Evolutionary conservation across 2,113 vertebrate species (phyloP).

Genomic region (Gymnorhina tibicen): DNA sequence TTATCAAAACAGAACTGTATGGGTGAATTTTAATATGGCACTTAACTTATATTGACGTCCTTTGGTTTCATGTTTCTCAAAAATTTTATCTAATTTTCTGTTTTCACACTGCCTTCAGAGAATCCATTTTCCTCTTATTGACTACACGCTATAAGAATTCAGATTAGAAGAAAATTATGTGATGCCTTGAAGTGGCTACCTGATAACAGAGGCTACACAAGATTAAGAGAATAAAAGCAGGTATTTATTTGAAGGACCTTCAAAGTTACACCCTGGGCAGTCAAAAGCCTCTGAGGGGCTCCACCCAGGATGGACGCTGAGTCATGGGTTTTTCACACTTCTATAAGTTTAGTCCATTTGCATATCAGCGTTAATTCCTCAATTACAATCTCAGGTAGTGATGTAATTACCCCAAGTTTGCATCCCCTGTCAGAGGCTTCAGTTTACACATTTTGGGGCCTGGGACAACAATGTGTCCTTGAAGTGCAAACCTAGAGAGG

Average conservation of each 20-base stretch:
- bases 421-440: too few relatives aligned
- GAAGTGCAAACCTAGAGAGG: background rate
- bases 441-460: background rate
- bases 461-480: background rate
- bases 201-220: background rate
- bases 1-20: background rate
- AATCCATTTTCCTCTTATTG: background rate
- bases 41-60: background rate
- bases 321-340: background rate
- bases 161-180: background rate
- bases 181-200: background rate
- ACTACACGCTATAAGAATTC: background rate
- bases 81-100: background rate
- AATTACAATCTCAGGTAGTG: background rate
- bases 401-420: background rate
- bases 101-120: background rate
- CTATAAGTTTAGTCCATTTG: background rate
- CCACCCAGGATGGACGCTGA: background rate
- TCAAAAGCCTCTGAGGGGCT: background rate
- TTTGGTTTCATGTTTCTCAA: background rate
- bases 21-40: background rate
- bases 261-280: background rate
- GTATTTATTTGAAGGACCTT: background rate
- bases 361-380: background rate
- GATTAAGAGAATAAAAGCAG: background rate